These are phyloP conservation scores for Troides oblongomaculatus DNA, from an alignment of 2,888 invertebrate species.

Conservation along the genomic window DNA sequence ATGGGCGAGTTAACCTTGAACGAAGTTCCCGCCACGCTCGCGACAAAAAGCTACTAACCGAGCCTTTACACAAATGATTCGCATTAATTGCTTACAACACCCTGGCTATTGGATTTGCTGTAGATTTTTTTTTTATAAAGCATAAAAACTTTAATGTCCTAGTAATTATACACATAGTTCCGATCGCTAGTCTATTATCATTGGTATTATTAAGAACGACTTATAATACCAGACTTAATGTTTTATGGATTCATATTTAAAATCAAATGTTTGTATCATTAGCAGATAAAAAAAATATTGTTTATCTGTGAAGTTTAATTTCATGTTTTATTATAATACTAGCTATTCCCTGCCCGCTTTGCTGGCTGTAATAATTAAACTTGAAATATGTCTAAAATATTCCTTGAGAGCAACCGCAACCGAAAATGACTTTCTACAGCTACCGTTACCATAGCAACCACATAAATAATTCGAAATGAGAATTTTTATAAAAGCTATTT, in stretches of 20 bases:
- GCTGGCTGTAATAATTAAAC: too few relatives aligned
- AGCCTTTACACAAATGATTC: slow-evolving; percentile 4
- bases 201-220: neutral
- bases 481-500: too few relatives aligned
- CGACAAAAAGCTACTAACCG: slow-evolving; percentile 16
- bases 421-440: too few relatives aligned
- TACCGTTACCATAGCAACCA: too few relatives aligned
- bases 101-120: neutral
- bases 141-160: neutral
- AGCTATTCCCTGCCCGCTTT: too few relatives aligned
- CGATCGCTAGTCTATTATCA: neutral
- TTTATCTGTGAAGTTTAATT: too few relatives aligned
- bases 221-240: neutral
- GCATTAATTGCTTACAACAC: slow-evolving; percentile 1
- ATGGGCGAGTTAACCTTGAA: slow-evolving; percentile 28
- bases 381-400: too few relatives aligned
- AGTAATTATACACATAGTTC: neutral
- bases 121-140: neutral
- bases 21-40: slow-evolving; percentile 9
- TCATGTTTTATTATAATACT: too few relatives aligned
- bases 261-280: neutral
- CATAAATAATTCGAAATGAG: too few relatives aligned
- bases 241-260: neutral
- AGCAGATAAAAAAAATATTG: too few relatives aligned
- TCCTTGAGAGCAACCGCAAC: too few relatives aligned